Conservation (phyloP, 2,888 invertebrate species). For the Troides aeacus region DNA sequence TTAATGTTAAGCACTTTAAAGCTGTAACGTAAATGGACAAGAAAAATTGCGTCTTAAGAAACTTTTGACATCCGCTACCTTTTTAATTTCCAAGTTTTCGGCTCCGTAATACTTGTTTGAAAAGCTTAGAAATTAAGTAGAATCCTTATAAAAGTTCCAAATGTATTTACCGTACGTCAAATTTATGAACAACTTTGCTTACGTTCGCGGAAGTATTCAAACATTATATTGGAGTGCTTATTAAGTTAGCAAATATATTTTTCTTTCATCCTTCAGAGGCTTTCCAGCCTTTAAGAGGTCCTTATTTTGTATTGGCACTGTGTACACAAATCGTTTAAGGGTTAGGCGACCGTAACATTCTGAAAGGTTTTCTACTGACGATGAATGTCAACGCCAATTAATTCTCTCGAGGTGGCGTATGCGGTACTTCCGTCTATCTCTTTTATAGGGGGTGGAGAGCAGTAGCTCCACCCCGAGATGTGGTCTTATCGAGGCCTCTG, state of each 20-base stretch:
- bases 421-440: too few relatives aligned
- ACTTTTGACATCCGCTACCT: conserved; percentile 7
- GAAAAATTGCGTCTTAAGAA: conserved; percentile 19
- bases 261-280: background rate
- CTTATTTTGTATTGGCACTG: background rate
- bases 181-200: background rate
- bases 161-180: background rate
- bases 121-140: background rate
- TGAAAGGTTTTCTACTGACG: background rate
- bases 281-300: background rate
- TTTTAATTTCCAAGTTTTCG: conserved; percentile 13
- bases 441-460: too few relatives aligned
- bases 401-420: too few relatives aligned
- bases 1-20: background rate
- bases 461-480: too few relatives aligned
- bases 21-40: conserved; percentile 12
- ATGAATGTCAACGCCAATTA: too few relatives aligned
- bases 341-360: background rate
- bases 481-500: too few relatives aligned
- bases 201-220: background rate
- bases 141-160: conserved; percentile 1
- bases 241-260: background rate
- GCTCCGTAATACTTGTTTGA: conserved; percentile 1
- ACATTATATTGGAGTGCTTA: background rate
- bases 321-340: background rate